Conservation (phyloP, 1,140 invertebrate species). For the Nephila pilipes region DNA sequence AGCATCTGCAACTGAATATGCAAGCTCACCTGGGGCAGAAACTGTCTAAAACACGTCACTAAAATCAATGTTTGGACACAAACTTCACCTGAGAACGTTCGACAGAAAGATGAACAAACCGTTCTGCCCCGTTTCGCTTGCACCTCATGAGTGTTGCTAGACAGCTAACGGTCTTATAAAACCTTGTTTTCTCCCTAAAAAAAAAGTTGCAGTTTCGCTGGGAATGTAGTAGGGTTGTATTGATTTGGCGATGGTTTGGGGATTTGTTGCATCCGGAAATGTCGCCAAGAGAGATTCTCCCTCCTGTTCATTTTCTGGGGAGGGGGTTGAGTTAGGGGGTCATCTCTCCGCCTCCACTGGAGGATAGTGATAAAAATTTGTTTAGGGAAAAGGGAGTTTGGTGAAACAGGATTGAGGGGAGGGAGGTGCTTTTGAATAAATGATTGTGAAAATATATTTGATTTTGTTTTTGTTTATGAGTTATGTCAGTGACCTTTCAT, state of each 20-base stretch:
- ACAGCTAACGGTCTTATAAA: neutral
- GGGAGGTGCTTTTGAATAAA: too few relatives aligned
- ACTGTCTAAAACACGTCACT: neutral
- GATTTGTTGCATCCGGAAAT: neutral
- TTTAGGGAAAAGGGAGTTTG: neutral
- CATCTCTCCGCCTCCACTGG: neutral
- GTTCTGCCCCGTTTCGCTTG: neutral
- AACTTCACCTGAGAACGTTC: neutral
- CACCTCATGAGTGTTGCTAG: neutral
- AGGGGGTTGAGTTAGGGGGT: neutral
- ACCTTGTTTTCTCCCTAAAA: constrained; percentile 19
- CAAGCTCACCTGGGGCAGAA: neutral
- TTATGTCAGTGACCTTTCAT: too few relatives aligned
- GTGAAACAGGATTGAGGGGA: too few relatives aligned
- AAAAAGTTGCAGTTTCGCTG: constrained; percentile 5
- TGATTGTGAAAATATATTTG: too few relatives aligned
- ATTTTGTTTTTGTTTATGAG: too few relatives aligned
- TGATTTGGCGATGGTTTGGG: constrained; percentile 25
- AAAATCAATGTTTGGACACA: neutral
- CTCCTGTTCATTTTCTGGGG: neutral
- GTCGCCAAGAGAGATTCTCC: neutral
- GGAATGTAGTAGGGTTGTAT: constrained; percentile 27
- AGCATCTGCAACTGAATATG: neutral
- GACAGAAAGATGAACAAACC: neutral
- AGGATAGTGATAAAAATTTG: neutral